Percentiles rank a stretch among this genome's conserved stretches.
Evolutionary conservation across 2,888 invertebrate species (phyloP).

Genomic region (Stegophylla sp.): DNA sequence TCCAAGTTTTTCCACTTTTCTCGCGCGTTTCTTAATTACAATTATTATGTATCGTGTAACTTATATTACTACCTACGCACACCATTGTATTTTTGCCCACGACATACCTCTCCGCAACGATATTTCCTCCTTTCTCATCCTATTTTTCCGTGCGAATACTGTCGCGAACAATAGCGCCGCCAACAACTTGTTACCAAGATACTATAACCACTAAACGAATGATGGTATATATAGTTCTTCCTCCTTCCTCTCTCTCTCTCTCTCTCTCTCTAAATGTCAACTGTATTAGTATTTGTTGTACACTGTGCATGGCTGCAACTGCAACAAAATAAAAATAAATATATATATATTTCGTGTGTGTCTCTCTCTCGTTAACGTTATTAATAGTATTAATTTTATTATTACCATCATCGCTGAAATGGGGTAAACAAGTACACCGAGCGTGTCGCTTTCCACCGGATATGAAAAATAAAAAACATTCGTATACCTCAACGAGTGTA

Average conservation of each 20-base stretch:
- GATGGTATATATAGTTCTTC: neutral
- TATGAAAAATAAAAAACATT: too few relatives aligned
- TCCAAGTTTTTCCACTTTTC: constrained; percentile 29
- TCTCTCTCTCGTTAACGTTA: neutral
- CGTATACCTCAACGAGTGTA: too few relatives aligned
- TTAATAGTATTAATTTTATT: neutral
- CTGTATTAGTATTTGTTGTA: too few relatives aligned
- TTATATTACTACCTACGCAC: constrained; percentile 8
- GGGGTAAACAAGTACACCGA: too few relatives aligned
- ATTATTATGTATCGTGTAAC: constrained; percentile 39
- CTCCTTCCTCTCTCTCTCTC: too few relatives aligned
- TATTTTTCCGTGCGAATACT: constrained; percentile 32
- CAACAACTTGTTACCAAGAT: neutral
- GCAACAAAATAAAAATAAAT: neutral
- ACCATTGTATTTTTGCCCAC: constrained; percentile 25
- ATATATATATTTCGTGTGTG: neutral
- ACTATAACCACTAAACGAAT: neutral
- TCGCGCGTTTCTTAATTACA: constrained; percentile 11
- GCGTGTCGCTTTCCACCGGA: too few relatives aligned
- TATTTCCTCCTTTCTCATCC: constrained; percentile 40
- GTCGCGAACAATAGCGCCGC: constrained; percentile 24
- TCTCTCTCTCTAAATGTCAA: too few relatives aligned
- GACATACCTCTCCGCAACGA: constrained; percentile 6
- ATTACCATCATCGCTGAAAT: neutral
- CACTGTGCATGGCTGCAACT: neutral